phyloP scores from a whole-genome alignment of 2,888 invertebrate genomes.

The Volucella zonaria region DNA sequence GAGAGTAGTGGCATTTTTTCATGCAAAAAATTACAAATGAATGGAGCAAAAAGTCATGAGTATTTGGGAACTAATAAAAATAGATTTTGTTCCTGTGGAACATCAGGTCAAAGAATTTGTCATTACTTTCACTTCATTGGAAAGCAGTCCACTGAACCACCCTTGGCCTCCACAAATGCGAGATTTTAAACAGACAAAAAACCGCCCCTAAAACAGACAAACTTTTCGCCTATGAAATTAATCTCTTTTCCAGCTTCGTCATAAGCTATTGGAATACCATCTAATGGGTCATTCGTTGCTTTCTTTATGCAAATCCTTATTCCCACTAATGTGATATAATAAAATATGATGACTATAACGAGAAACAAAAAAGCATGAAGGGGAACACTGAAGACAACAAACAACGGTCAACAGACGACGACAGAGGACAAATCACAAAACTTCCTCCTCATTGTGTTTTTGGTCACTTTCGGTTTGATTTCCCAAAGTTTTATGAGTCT shows the following conservation, averaged over 20 bases:
- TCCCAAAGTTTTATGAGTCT: conserved; percentile 48
- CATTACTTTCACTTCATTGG: too few relatives aligned
- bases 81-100: too few relatives aligned
- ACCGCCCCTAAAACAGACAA: conserved; percentile 16
- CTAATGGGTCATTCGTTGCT: conserved; percentile 50
- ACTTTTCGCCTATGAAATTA: conserved; percentile 49
- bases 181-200: neutral
- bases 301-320: conserved; percentile 60
- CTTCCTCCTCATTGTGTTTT: conserved; percentile 28
- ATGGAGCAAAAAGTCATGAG: too few relatives aligned
- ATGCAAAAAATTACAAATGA: too few relatives aligned
- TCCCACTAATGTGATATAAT: conserved; percentile 67
- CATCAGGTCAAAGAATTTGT: too few relatives aligned
- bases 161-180: neutral
- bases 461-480: conserved; percentile 60
- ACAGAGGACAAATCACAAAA: neutral
- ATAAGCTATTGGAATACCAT: neutral
- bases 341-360: conserved; percentile 58
- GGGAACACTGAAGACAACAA: neutral
- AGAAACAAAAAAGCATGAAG: conserved; percentile 28
- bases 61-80: too few relatives aligned
- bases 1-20: too few relatives aligned
- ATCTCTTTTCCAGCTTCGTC: conserved; percentile 31
- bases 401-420: too few relatives aligned
- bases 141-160: neutral